These are phyloP conservation scores for Enteromius mattozi DNA, from an alignment of 2,797 vertebrate genomes.

Conservation along the genomic window DNA sequence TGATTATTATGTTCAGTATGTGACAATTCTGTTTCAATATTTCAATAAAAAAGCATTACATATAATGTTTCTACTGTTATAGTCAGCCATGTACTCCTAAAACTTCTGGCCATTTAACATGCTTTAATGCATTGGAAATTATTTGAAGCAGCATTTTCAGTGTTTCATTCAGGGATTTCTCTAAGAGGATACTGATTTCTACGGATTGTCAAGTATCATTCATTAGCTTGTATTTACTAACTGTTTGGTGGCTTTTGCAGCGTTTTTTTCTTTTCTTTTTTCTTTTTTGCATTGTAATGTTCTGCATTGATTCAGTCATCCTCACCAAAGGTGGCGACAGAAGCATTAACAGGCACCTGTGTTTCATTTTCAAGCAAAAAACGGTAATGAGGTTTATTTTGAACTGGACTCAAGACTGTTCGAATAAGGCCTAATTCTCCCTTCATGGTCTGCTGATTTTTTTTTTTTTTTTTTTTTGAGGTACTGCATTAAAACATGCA, in stretches of 20 bases:
- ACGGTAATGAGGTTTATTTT: constrained; percentile 35
- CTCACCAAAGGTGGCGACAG: constrained; percentile 61
- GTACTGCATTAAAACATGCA: constrained; percentile 46
- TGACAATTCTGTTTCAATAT: constrained; percentile 54
- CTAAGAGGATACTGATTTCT: constrained; percentile 58
- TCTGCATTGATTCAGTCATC: constrained; percentile 65
- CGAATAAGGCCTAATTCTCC: constrained; percentile 4
- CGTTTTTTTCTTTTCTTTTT: neutral
- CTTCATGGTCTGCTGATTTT: neutral
- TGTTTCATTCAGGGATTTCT: constrained; percentile 62
- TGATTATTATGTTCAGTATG: constrained; percentile 51
- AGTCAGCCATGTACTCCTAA: constrained; percentile 65
- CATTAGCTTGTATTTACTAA: constrained; percentile 66
- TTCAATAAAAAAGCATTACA: constrained; percentile 53
- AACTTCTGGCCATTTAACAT: constrained; percentile 70
- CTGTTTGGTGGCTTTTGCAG: constrained; percentile 53
- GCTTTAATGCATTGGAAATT: constrained; percentile 75
- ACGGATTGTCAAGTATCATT: constrained; percentile 71
- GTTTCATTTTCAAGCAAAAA: constrained; percentile 67
- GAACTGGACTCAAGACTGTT: constrained; percentile 45
- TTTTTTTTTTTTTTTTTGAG: neutral
- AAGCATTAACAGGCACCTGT: constrained; percentile 78
- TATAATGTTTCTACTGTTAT: constrained; percentile 58
- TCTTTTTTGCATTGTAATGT: constrained; percentile 50
- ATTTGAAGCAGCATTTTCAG: constrained; percentile 72